A percentile compares a stretch with the other conserved stretches of the same genome.
Conservation (phyloP, 1,140 invertebrate genomes). For the silkworm (Bombyx mori) region DNA sequence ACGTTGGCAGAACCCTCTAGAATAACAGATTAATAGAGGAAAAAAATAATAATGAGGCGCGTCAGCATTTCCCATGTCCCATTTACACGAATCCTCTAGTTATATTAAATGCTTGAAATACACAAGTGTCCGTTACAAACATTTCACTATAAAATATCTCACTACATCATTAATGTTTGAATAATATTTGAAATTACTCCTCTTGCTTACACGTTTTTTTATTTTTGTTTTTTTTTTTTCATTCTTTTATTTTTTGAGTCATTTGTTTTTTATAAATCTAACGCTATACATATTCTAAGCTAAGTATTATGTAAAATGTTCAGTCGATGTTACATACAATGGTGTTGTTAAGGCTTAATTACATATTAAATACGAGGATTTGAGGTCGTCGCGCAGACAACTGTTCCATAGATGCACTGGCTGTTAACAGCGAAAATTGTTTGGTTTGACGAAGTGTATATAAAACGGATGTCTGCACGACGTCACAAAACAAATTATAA, state of each 20-base stretch:
- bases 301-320: constrained; percentile 62
- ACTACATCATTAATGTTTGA: constrained; percentile 35
- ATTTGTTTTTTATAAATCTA: constrained; percentile 28
- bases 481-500: constrained; percentile 11
- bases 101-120: constrained; percentile 62
- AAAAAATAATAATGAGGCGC: too few species aligned
- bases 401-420: constrained; percentile 18
- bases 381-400: constrained; percentile 27
- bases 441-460: constrained; percentile 11
- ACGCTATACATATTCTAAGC: constrained; percentile 35
- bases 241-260: constrained; percentile 25
- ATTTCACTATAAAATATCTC: constrained; percentile 38
- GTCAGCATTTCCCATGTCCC: neutral
- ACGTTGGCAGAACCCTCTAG: too few species aligned
- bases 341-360: constrained; percentile 50
- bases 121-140: constrained; percentile 35
- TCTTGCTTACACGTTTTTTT: constrained; percentile 13
- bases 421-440: constrained; percentile 12
- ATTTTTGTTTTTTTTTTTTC: constrained; percentile 11
- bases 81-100: constrained; percentile 34
- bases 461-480: constrained; percentile 18
- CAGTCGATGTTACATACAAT: constrained; percentile 70
- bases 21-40: too few species aligned
- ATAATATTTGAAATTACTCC: constrained; percentile 19
- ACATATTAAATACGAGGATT: constrained; percentile 19